These are phyloP conservation scores for Oncorhynchus kisutch DNA, from an alignment of 2,113 vertebrate genomes.

Conservation along the genomic window DNA sequence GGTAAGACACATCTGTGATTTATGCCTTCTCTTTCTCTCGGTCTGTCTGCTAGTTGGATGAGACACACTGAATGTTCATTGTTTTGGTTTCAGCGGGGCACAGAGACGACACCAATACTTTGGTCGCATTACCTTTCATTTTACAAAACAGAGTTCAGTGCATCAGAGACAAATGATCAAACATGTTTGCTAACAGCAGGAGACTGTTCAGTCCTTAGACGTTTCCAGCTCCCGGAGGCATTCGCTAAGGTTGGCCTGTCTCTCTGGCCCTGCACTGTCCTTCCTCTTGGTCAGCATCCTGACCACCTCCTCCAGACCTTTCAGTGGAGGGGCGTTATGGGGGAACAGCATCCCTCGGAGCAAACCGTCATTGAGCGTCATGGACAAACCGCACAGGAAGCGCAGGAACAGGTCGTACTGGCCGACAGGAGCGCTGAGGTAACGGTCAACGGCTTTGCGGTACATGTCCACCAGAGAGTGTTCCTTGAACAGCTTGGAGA, in stretches of 20 bases:
- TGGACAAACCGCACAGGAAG: constrained; percentile 67
- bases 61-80: too few species aligned
- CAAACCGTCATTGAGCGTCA: constrained; percentile 20
- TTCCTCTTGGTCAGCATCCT: constrained; percentile 35
- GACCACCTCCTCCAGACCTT: constrained; percentile 34
- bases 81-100: too few species aligned
- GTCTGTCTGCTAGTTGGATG: too few species aligned
- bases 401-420: constrained; percentile 69
- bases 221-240: constrained; percentile 64
- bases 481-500: not conserved
- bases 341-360: constrained; percentile 42
- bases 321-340: constrained; percentile 19
- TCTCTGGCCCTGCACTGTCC: constrained; percentile 9
- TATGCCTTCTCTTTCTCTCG: too few species aligned
- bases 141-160: too few species aligned
- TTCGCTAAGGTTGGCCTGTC: constrained; percentile 53
- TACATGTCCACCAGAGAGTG: constrained; percentile 42
- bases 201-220: constrained; percentile 17
- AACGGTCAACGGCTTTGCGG: constrained; percentile 40
- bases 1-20: too few species aligned
- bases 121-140: too few species aligned
- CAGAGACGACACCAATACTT: too few species aligned
- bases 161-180: not conserved
- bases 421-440: constrained; percentile 29
- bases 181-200: not conserved